phyloP scores from a whole-genome alignment of 35 echinoderm and acorn worm genomes.

The Heliocidaris erythrogramma region DNA sequence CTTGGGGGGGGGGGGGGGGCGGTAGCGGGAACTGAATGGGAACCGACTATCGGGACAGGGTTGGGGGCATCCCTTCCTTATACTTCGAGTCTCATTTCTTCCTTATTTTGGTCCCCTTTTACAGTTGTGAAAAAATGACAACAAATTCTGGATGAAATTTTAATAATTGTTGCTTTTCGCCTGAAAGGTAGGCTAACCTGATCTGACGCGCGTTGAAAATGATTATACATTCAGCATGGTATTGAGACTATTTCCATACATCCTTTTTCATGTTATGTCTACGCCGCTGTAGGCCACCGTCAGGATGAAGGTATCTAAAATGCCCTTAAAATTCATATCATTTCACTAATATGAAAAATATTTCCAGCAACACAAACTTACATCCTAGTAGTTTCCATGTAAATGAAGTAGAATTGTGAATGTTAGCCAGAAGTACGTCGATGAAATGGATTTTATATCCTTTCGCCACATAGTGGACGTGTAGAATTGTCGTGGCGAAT shows the following conservation, averaged over 20 bases:
- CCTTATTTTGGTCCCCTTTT: too few species aligned
- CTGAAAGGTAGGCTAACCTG: background rate
- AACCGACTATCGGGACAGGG: too few species aligned
- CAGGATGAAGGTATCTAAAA: conserved; percentile 31
- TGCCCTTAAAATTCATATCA: background rate
- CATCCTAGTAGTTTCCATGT: background rate
- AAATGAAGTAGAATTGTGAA: background rate
- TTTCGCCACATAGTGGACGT: background rate
- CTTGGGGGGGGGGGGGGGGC: too few species aligned
- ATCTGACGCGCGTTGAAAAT: background rate
- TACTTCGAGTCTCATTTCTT: too few species aligned
- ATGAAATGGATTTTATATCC: conserved; percentile 3
- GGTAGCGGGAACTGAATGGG: too few species aligned
- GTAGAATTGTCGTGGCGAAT: too few species aligned
- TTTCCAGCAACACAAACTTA: background rate
- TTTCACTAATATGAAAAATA: background rate
- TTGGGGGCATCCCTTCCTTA: too few species aligned
- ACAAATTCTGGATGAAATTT: too few species aligned
- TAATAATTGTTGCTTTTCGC: too few species aligned
- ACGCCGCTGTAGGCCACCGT: background rate
- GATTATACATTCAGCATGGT: background rate
- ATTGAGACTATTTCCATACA: background rate
- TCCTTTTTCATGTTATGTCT: conserved; percentile 42
- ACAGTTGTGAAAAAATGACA: too few species aligned
- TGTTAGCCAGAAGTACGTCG: background rate